Percentiles rank a stretch among this genome's conserved stretches.
These are phyloP conservation scores for Artemia franciscana DNA, from an alignment of 1,140 invertebrate genomes.

Conservation along the genomic window DNA sequence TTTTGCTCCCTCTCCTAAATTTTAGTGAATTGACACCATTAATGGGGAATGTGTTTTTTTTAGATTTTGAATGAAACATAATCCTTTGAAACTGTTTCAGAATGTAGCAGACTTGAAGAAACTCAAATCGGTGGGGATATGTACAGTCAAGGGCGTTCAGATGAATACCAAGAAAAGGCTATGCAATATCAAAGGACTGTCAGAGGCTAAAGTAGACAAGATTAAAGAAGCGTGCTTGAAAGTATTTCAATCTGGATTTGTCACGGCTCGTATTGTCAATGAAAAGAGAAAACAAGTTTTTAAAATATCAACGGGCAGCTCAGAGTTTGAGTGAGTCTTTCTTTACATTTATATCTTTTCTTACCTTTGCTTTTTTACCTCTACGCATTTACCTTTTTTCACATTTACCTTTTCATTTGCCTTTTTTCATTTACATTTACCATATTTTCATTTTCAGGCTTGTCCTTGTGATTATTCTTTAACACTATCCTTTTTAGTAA, in stretches of 20 bases:
- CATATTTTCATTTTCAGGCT: too few species aligned
- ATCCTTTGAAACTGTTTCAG: conserved; percentile 11
- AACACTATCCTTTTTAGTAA: too few species aligned
- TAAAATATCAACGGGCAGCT: conserved; percentile 43
- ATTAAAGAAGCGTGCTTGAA: conserved; percentile 49
- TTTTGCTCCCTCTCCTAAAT: too few species aligned
- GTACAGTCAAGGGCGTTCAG: conserved; percentile 52
- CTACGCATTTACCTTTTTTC: background rate
- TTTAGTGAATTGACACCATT: too few species aligned
- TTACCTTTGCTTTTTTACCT: background rate
- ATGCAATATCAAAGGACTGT: conserved; percentile 46
- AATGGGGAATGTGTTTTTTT: too few species aligned
- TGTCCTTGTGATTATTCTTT: too few species aligned
- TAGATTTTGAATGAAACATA: too few species aligned
- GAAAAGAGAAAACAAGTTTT: conserved; percentile 44
- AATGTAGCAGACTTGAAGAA: conserved; percentile 47
- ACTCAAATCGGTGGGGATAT: conserved; percentile 47
- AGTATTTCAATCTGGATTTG: conserved; percentile 31
- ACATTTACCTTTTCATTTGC: background rate
- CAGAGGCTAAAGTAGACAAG: conserved; percentile 56
- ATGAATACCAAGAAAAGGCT: conserved; percentile 53
- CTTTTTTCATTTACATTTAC: too few species aligned
- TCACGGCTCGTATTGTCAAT: conserved; percentile 46
- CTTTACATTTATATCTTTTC: conserved; percentile 1
- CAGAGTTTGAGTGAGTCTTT: conserved; percentile 38